A percentile compares a stretch with the other conserved stretches of the same genome.
phyloP scores from a whole-genome alignment of 2,113 vertebrate species.

The Chaetodon auriga region DNA sequence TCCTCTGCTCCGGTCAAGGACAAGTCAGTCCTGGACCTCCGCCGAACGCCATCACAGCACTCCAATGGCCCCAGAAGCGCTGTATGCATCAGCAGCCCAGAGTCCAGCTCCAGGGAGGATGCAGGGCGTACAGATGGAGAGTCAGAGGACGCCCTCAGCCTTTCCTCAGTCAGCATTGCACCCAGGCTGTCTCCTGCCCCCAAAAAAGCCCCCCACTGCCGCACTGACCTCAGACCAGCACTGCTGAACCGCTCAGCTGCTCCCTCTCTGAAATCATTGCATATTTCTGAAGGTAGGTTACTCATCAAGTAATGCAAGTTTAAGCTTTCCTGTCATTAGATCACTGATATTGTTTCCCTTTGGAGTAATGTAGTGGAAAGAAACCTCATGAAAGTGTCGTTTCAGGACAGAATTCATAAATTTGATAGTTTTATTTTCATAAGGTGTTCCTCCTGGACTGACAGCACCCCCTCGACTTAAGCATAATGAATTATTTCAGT shows the following conservation, averaged over 20 bases:
- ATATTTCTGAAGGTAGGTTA: slow-evolving; percentile 86
- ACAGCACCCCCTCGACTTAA: neutral
- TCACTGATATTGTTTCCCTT: neutral
- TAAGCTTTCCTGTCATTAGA: neutral
- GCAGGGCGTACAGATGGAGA: slow-evolving; percentile 91
- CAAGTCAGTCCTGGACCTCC: slow-evolving; percentile 73
- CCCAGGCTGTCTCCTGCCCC: slow-evolving; percentile 82
- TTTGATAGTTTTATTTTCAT: slow-evolving; percentile 15
- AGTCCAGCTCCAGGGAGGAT: slow-evolving; percentile 94
- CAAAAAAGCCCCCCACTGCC: slow-evolving; percentile 86
- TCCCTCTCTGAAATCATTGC: slow-evolving; percentile 88
- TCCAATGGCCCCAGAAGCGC: slow-evolving; percentile 86
- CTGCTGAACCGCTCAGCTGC: slow-evolving; percentile 82
- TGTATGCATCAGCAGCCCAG: slow-evolving; percentile 90
- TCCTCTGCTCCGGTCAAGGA: slow-evolving; percentile 78
- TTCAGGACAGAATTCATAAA: slow-evolving; percentile 18
- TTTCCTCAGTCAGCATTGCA: slow-evolving; percentile 83
- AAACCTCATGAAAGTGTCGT: slow-evolving; percentile 27
- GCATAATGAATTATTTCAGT: neutral
- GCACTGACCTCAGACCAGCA: slow-evolving; percentile 78
- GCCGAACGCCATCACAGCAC: slow-evolving; percentile 76
- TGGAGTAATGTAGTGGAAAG: neutral
- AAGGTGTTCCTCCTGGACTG: slow-evolving; percentile 4
- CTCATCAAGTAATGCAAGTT: neutral
- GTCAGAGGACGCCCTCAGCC: slow-evolving; percentile 92